Conservation (phyloP, 2,113 vertebrate genomes). For the Centropristis striata region DNA sequence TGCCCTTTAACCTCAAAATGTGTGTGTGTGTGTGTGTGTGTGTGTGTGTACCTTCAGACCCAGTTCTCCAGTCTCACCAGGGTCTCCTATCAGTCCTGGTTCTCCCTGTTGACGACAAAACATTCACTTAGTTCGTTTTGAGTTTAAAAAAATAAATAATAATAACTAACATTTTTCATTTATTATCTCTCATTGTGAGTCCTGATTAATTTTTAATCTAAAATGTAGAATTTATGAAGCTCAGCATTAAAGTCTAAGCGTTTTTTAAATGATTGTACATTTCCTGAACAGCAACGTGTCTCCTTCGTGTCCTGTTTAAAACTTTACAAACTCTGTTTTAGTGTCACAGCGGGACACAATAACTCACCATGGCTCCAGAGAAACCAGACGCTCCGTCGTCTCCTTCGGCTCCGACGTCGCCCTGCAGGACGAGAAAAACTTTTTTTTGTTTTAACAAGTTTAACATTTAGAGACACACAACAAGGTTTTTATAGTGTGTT, state of each 20-base stretch:
- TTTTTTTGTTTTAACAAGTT: too few species aligned
- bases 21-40: constrained; percentile 6
- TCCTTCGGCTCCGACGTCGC: constrained; percentile 78
- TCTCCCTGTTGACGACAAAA: constrained; percentile 69
- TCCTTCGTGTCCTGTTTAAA: background rate
- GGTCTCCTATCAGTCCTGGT: constrained; percentile 81
- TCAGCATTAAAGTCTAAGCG: background rate
- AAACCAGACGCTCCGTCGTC: constrained; percentile 85
- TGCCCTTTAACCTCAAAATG: too few species aligned
- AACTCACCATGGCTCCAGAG: constrained; percentile 81
- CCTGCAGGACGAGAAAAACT: constrained; percentile 56
- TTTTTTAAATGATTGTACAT: background rate
- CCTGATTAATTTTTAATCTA: too few species aligned
- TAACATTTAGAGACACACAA: too few species aligned
- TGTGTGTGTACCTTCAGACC: constrained; percentile 77
- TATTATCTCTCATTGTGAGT: background rate
- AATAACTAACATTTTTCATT: too few species aligned
- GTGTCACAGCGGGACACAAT: too few species aligned
- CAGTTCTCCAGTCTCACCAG: constrained; percentile 58
- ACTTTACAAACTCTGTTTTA: too few species aligned
- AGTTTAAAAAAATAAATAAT: too few species aligned
- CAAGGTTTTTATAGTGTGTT: too few species aligned
- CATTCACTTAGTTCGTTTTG: too few species aligned
- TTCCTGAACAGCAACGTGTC: background rate
- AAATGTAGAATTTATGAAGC: background rate